A percentile compares a stretch with the other conserved stretches of the same genome.
Evolutionary conservation across 2,888 invertebrate species (phyloP).

Genomic region (Schizaphis graminum): DNA sequence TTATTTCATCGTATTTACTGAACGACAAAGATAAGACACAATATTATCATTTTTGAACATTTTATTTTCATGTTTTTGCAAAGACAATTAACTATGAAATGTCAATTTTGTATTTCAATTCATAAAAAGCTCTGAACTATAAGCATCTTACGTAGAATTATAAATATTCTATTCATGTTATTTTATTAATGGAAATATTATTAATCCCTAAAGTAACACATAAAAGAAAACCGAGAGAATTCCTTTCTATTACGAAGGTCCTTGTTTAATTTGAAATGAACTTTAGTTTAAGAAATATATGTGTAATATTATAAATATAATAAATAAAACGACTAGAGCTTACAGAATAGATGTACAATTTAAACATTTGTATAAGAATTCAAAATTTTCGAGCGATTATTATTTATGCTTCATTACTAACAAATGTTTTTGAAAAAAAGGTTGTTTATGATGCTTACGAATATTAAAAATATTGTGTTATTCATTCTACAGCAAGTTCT

Average conservation of each 20-base stretch:
- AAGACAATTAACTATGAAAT: background rate
- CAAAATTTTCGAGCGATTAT: background rate
- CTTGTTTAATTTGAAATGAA: background rate
- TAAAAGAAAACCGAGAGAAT: background rate
- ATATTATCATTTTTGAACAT: background rate
- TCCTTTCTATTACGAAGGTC: background rate
- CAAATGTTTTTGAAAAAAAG: background rate
- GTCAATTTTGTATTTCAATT: background rate
- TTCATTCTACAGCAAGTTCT: background rate
- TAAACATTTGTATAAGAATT: background rate
- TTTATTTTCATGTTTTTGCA: background rate
- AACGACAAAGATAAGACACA: background rate
- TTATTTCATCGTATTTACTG: background rate
- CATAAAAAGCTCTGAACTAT: background rate
- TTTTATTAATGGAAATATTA: slow-evolving; percentile 34
- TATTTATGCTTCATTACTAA: slow-evolving; percentile 1
- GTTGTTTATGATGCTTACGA: background rate
- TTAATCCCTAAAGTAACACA: slow-evolving; percentile 27
- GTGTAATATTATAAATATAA: background rate
- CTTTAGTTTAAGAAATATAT: background rate
- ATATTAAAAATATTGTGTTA: background rate
- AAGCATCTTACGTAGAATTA: slow-evolving; percentile 6
- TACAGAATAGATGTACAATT: background rate
- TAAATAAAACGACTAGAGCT: background rate
- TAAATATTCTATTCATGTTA: background rate